Evolutionary conservation across 2,888 invertebrate species (phyloP), one percentile per base, ranked within the genome.

Genomic region (Drosophila tanythrix): DNA sequence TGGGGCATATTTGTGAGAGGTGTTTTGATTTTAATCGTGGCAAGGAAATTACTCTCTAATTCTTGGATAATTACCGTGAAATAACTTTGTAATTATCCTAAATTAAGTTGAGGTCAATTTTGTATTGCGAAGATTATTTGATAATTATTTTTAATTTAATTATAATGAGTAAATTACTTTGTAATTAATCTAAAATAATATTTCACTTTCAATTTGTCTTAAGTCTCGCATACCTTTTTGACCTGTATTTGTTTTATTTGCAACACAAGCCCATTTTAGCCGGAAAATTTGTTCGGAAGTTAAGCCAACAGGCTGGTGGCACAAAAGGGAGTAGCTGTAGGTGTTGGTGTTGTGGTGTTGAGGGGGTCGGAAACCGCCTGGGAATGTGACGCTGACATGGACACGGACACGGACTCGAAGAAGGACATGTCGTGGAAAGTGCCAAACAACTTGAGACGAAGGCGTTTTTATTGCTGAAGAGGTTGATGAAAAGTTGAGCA

Each of bases 401-500:
- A 38, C 57, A 51, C 61, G 59, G 62, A 59, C 65, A 58, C 35
- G 52, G 59, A 50, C 21, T 25, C n/a, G 18, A 29, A 50, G 18
- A 48, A 55, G 51, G 59, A 38, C 75, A 59, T 67, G 70, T 60
- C 68, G 35, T 72, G 53, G 46, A 51, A 74, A 70, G 70, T 75
- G 77, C 55, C 77, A 67, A 51, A 56, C 64, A 79, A 70, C 58
- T 67, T 36, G 52, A 70, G 61, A 61, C 48, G 61, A 11, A 53
- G 77, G 57, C 72, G 51, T 43, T 72, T 64, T 71, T 51, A 57
- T 66, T 60, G 66, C 66, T 8, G 43, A 21, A 35, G 68, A 79
- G 69, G 69, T 78, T 78, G 79, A 60, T 68, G 72, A 59, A 69
- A 68, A 76, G 72, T 76, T 76, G 58, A 40, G 62, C 72, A 66